phyloP scores from a whole-genome alignment of 2,797 vertebrate genomes.

The Thunnus albacares region DNA sequence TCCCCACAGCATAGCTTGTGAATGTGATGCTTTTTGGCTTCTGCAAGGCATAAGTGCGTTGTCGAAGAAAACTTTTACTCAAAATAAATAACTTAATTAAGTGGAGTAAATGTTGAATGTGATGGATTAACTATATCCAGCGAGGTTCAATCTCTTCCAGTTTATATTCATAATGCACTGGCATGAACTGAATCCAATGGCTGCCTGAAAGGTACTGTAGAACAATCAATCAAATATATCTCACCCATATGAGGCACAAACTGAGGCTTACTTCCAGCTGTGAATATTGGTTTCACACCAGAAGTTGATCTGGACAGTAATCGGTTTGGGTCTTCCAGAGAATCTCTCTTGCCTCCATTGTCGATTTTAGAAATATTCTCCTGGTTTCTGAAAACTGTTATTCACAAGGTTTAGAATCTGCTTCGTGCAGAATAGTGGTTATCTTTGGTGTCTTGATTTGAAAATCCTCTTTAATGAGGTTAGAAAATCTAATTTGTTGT shows the following conservation, averaged over 20 bases:
- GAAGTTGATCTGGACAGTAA: background rate
- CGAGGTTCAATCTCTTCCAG: background rate
- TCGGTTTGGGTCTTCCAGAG: background rate
- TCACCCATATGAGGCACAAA: background rate
- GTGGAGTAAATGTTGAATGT: background rate
- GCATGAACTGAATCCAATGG: too few species aligned
- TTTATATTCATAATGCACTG: background rate
- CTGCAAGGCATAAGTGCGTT: background rate
- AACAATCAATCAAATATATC: background rate
- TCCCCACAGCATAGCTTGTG: background rate
- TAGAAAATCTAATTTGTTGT: slow-evolving; percentile 51
- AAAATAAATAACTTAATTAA: background rate
- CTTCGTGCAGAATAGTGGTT: slow-evolving; percentile 32
- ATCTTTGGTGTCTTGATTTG: slow-evolving; percentile 46
- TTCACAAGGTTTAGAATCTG: background rate
- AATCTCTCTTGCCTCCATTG: background rate
- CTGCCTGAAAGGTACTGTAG: background rate
- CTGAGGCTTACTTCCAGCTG: background rate
- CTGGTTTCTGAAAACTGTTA: slow-evolving; percentile 11
- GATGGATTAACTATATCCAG: background rate
- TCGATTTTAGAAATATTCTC: background rate
- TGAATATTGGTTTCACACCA: background rate
- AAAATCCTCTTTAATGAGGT: slow-evolving; percentile 61
- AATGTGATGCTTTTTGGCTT: background rate
- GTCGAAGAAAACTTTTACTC: background rate